These are phyloP conservation scores for Bufo bufo DNA, from an alignment of 2,113 vertebrate genomes.

Conservation along the genomic window DNA sequence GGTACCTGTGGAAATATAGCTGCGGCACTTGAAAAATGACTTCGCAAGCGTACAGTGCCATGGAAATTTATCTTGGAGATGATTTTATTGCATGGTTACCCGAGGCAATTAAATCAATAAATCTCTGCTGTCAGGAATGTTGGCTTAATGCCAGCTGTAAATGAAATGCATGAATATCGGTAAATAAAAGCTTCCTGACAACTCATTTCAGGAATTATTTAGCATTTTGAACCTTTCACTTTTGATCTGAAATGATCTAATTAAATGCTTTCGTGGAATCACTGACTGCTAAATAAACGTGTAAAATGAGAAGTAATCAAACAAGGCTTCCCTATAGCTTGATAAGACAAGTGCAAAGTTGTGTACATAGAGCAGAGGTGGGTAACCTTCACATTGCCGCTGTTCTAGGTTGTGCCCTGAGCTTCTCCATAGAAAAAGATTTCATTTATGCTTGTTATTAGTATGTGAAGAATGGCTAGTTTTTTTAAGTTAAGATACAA, in stretches of 20 bases:
- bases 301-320: constrained; percentile 26
- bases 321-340: constrained; percentile 1
- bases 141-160: constrained; percentile 81
- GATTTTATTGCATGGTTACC: constrained; percentile 95
- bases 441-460: too few species aligned
- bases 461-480: too few species aligned
- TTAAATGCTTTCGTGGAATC: constrained; percentile 69
- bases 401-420: background rate
- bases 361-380: background rate
- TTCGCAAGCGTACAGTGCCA: constrained; percentile 79
- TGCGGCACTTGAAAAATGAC: constrained; percentile 86
- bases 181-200: constrained; percentile 88
- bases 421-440: background rate
- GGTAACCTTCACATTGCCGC: background rate
- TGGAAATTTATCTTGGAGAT: constrained; percentile 92
- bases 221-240: constrained; percentile 73
- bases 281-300: constrained; percentile 43
- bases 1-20: constrained; percentile 86
- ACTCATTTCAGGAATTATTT: constrained; percentile 88
- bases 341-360: background rate
- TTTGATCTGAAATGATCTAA: constrained; percentile 70
- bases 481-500: too few species aligned
- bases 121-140: constrained; percentile 86
- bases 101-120: constrained; percentile 95
- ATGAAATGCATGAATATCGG: constrained; percentile 85